Conservation (phyloP, 2,113 vertebrate genomes). For the Serilophus lunatus region DNA sequence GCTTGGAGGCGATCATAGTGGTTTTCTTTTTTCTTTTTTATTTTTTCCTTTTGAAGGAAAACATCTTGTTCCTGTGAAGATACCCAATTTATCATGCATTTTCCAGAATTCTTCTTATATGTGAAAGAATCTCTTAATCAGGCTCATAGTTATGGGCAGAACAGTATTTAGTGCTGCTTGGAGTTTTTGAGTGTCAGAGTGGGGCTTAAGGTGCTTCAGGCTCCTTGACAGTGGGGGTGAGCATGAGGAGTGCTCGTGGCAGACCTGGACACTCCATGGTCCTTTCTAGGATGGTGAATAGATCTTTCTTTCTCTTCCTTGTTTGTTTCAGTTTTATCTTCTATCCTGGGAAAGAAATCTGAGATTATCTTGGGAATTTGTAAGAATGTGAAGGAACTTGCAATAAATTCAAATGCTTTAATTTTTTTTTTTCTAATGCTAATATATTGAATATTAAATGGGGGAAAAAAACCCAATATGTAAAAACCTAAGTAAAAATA, state of each 20-base stretch:
- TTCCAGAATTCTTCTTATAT: not conserved
- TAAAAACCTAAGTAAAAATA: not conserved
- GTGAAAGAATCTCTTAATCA: not conserved
- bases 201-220: not conserved
- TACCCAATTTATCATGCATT: not conserved
- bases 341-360: not conserved
- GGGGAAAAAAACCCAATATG: not conserved
- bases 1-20: constrained; percentile 5
- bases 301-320: not conserved
- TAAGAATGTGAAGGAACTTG: not conserved
- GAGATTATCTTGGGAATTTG: not conserved
- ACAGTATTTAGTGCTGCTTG: not conserved
- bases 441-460: not conserved
- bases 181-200: not conserved
- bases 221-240: not conserved
- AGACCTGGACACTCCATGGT: not conserved
- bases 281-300: not conserved
- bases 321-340: not conserved
- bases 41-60: not conserved
- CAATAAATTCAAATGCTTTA: not conserved
- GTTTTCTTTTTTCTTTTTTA: not conserved
- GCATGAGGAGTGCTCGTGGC: not conserved
- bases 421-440: not conserved
- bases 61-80: constrained; percentile 55
- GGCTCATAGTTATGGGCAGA: not conserved